Conservation (phyloP, 2,113 vertebrate species). For the Brachypteracias leptosomus region DNA sequence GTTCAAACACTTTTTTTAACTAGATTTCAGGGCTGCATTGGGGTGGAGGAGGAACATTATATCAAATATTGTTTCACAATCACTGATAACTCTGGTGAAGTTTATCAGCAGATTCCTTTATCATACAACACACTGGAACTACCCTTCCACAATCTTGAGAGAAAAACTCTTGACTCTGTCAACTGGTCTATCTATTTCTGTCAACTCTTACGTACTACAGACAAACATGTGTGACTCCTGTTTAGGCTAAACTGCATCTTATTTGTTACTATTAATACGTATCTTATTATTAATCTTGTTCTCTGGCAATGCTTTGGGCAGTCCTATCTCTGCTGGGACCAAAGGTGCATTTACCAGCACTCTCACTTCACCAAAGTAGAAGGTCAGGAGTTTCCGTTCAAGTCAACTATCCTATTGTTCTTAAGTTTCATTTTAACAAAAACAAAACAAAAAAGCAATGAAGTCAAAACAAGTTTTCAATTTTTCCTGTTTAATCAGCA, state of each 20-base stretch:
- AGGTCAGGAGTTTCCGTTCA: neutral
- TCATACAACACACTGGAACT: rapidly evolving
- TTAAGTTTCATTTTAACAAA: neutral
- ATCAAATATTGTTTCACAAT: neutral
- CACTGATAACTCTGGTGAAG: neutral
- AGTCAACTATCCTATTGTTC: neutral
- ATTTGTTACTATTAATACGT: no score
- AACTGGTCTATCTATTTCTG: neutral
- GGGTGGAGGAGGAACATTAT: rapidly evolving
- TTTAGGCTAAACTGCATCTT: neutral
- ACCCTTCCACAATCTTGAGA: neutral
- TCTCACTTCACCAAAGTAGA: neutral
- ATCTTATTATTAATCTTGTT: neutral
- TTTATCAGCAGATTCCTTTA: neutral
- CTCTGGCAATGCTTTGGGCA: neutral
- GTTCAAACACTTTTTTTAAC: neutral
- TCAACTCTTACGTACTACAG: neutral
- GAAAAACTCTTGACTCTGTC: neutral
- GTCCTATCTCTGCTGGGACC: neutral
- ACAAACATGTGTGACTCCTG: neutral
- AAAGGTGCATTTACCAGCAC: neutral
- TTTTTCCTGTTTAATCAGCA: neutral
- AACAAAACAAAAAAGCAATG: neutral
- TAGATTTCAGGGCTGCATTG: neutral
- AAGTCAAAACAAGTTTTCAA: neutral